A percentile compares a stretch with the other conserved stretches of the same genome.
Evolutionary conservation across 2,797 vertebrate species (phyloP).

Genomic region (Fundulus diaphanus): DNA sequence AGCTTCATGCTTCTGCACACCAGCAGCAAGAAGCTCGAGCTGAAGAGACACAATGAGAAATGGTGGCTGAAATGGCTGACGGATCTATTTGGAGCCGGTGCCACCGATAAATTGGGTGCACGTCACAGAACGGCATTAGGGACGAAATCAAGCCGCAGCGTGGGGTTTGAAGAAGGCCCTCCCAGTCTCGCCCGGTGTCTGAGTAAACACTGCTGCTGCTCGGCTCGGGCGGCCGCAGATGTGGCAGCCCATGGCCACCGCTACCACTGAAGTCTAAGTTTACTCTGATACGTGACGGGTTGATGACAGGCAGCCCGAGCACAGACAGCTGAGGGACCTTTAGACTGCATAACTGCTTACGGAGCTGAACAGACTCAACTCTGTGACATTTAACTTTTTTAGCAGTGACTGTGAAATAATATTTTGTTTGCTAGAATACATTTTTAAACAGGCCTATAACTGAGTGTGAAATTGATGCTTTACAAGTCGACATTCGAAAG

Average conservation of each 20-base stretch:
- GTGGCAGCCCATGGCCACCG: conserved; percentile 52
- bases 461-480: conserved; percentile 33
- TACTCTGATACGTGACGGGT: conserved; percentile 50
- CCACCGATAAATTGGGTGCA: conserved; percentile 45
- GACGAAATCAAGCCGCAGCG: conserved; percentile 47
- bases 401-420: conserved; percentile 10
- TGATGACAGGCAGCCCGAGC: conserved; percentile 56
- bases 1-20: conserved; percentile 16
- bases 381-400: background rate
- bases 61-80: conserved; percentile 42
- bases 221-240: conserved; percentile 51
- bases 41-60: conserved; percentile 55
- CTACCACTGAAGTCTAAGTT: conserved; percentile 57
- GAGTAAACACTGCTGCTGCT: conserved; percentile 57
- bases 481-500: conserved; percentile 41
- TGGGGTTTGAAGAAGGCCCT: conserved; percentile 52
- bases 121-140: conserved; percentile 45
- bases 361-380: conserved; percentile 9
- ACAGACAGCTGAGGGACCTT: conserved; percentile 45
- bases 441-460: conserved; percentile 46
- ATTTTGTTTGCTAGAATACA: conserved; percentile 35
- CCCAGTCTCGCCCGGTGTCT: conserved; percentile 54
- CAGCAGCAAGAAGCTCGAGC: conserved; percentile 20
- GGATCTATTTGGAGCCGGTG: conserved; percentile 58
- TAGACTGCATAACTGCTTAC: conserved; percentile 33